Evolutionary conservation across 2,888 invertebrate genomes (phyloP), one percentile per base, ranked within the genome.

Genomic region (Amblyjoppa proteus): DNA sequence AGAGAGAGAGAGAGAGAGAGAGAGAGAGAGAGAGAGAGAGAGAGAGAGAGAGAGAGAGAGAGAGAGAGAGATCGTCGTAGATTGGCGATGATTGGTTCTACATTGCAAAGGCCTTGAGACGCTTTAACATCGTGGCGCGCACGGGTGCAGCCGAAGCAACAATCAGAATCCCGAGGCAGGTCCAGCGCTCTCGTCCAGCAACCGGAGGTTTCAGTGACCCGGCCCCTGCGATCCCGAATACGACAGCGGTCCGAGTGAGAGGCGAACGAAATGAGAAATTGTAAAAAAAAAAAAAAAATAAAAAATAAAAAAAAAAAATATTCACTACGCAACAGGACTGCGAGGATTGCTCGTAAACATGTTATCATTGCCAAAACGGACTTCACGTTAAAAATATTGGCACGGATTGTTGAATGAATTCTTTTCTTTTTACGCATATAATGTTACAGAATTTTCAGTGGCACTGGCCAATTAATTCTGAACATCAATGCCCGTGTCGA

Each of bases 61-160:
- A 2, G 7, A 49, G 58, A 45, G n/a, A 76, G 86, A 88, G 89
- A 91, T 90, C 88, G 87, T 82, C 86, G 89, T 88, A 91, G 91
- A 93, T 92, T 93, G 91, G 86, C 88, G 87, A 89, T 90, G 91
- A 92, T 93, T 92, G 92, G 88, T 88, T 86, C 88, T 92, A 92
- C 89, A 92, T 93, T 92, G 81, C 89, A 89, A 92, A 91, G 92
- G 77, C 92, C 92, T 92, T 92, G 92, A 91, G 89, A 88, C 88
- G 78, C 74, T 87, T 77, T 66, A 66, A 66, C 78, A 66, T 83
- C 66, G 51, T 45, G 75, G 56, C 77, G 71, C 64, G 71, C 53
- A 66, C 74, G 69, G 58, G 66, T 41, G 51, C 41, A 61, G 45
- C 74, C 25, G 38, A 16, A 41, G 41, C 74, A 58, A 6, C 61